Base-by-base conservation (phyloP, 1,140 invertebrate species). In the Danaus plexippus region DNA sequence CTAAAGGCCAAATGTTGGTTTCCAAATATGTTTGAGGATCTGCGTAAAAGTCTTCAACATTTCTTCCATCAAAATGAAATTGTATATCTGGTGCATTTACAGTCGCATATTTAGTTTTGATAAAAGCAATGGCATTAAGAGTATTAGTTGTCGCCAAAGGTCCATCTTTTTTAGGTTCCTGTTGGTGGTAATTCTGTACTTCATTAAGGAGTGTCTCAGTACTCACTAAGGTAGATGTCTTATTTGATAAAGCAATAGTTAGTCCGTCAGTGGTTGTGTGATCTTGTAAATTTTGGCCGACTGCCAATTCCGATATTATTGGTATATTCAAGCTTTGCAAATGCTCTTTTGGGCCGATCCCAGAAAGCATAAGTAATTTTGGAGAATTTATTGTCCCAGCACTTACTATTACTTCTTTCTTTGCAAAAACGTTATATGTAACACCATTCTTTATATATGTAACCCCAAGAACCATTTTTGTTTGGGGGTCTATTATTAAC, bases 201-300 rank as follows among this genome's bases (percentile, higher is more conserved):
- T 92, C 91, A 9, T 76, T 12, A 8, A 85, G 57, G 41, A 89
- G 76, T 70, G 88, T 66, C 0, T 87, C 48, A 11, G 81, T 68
- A 54, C 59, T 67, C 4, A 87, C 75, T 15, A 70, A 67, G 46
- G 88, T 87, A 1, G 88, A 79, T 43, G 84, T 83, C 41, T 88
- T 77, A 62, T 92, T 91, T 0, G 80, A 80, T n/a, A 91, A 48
- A 12, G 68, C 62, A 52, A 90, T 77, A 1, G 91, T 75, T 2
- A 92, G 60, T 2, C 88, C 89, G 56, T 89, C 87, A 9, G 88
- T 89, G 0, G 90, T 91, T 1, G 84, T 81, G 73, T 96, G 95
- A 77, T 96, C 94, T 77, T 95, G 94, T 2, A 97, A 84, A 81
- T 96, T 96, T 45, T 92, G 81, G 0, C 96, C 96, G 47, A 91